Percentiles rank a stretch among this genome's conserved stretches.
Conservation (phyloP, 2,113 vertebrate genomes). For the Rana temporaria region DNA sequence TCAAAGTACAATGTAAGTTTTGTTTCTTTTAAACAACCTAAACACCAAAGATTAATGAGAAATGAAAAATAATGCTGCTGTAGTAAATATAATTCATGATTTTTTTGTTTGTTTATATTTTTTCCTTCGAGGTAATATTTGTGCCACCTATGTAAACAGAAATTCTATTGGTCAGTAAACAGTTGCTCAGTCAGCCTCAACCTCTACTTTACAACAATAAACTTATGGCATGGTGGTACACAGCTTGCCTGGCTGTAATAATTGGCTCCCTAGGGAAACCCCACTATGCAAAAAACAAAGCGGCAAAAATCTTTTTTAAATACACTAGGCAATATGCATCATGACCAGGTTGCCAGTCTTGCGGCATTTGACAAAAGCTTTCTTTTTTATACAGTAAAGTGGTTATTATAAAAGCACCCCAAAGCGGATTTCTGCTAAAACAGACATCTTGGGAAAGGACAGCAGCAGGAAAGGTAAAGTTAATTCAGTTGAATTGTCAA, state of each 20-base stretch:
- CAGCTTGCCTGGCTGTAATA: background rate
- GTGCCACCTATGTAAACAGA: background rate
- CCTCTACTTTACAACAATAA: background rate
- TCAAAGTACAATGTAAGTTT: too few species aligned
- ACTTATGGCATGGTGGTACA: background rate
- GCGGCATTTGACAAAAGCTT: background rate
- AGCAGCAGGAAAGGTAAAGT: background rate
- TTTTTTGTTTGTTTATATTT: too few species aligned
- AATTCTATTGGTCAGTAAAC: constrained; percentile 6
- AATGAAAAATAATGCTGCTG: too few species aligned
- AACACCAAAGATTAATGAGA: too few species aligned
- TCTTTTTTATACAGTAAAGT: background rate
- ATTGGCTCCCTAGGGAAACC: background rate
- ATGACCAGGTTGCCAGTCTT: background rate
- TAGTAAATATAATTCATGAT: too few species aligned
- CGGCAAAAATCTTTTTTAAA: too few species aligned
- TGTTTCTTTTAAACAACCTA: too few species aligned
- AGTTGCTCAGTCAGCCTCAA: background rate
- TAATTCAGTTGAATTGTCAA: constrained; percentile 41
- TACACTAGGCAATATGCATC: background rate
- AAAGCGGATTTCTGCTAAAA: background rate
- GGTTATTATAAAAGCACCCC: background rate
- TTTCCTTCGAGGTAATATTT: too few species aligned
- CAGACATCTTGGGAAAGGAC: background rate
- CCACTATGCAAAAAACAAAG: background rate